Conservation (phyloP, 2,797 vertebrate species). For the Malacoraja senta region DNA sequence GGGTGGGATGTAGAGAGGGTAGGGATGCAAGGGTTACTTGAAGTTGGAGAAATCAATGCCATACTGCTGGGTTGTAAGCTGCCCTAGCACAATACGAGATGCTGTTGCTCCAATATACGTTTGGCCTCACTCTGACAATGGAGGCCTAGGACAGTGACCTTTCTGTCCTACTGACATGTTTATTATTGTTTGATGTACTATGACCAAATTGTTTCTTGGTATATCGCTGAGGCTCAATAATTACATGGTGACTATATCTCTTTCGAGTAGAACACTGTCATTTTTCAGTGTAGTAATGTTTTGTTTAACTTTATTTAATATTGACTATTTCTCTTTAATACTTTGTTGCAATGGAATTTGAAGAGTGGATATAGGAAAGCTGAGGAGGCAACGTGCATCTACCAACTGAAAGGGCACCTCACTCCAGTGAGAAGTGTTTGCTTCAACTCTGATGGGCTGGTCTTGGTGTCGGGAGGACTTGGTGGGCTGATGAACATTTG, state of each 20-base stretch:
- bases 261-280: background rate
- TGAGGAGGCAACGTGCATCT: slow-evolving; percentile 66
- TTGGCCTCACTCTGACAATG: no score
- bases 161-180: no score
- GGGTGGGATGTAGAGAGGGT: no score
- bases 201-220: background rate
- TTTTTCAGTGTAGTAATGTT: background rate
- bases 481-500: slow-evolving; percentile 96
- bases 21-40: no score
- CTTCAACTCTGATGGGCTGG: slow-evolving; percentile 85
- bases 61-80: no score
- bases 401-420: slow-evolving; percentile 86
- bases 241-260: no score
- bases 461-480: slow-evolving; percentile 82
- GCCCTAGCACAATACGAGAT: no score
- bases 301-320: background rate
- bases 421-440: slow-evolving; percentile 81
- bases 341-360: slow-evolving; percentile 46
- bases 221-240: no score
- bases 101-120: no score
- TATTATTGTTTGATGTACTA: background rate
- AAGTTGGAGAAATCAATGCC: no score
- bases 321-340: background rate
- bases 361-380: slow-evolving; percentile 58
- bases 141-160: no score